Evolutionary conservation across 2,888 invertebrate species (phyloP).

Genomic region (Hemaris fuciformis): DNA sequence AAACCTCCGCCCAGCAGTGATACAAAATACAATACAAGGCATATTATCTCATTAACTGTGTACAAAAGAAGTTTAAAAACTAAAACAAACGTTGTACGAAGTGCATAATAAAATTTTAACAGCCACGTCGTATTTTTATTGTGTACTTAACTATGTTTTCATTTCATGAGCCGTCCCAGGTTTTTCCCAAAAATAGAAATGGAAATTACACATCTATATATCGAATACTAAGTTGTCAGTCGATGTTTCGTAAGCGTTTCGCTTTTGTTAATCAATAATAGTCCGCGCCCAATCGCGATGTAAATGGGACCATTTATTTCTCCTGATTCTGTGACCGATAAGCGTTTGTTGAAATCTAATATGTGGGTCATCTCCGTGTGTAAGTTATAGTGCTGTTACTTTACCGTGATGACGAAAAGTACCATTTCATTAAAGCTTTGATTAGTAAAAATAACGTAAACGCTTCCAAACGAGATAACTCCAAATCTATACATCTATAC

Average conservation of each 20-base stretch:
- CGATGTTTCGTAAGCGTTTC: neutral
- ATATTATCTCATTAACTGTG: no score
- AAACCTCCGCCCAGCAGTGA: no score
- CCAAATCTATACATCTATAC: no score
- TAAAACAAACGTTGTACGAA: neutral
- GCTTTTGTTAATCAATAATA: conserved; percentile 5
- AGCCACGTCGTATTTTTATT: neutral
- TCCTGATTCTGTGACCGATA: neutral
- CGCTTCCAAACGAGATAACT: no score
- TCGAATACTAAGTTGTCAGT: neutral
- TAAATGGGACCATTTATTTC: neutral
- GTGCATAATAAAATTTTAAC: neutral
- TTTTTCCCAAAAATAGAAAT: neutral
- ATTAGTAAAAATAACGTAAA: no score
- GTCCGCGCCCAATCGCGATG: neutral
- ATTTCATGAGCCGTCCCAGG: neutral
- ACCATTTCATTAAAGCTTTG: no score
- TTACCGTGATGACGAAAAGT: no score
- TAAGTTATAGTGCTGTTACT: neutral
- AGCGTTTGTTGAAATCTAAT: neutral
- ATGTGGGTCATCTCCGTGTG: neutral
- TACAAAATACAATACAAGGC: no score
- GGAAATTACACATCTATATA: neutral
- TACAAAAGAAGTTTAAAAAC: neutral
- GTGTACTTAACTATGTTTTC: neutral